phyloP scores from a whole-genome alignment of 2,113 vertebrate genomes.

The Calidris pugnax region DNA sequence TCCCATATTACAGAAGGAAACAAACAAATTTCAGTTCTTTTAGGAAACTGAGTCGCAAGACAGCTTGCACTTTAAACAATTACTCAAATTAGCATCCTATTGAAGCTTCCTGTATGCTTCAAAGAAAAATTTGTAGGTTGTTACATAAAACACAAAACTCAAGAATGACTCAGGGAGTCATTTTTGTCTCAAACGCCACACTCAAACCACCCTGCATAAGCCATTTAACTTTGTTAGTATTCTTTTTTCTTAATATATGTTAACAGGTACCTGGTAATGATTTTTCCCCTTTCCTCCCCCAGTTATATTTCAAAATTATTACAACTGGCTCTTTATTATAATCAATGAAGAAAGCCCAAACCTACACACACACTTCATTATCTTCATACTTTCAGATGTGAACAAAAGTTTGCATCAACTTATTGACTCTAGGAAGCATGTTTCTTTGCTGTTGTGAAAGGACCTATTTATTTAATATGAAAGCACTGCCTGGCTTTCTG shows the following conservation, averaged over 20 bases:
- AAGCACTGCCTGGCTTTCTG: constrained; percentile 20
- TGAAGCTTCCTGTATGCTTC: background rate
- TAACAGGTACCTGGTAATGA: background rate
- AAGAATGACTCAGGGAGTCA: background rate
- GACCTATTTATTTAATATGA: background rate
- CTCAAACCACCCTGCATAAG: background rate
- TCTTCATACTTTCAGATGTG: background rate
- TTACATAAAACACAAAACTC: background rate
- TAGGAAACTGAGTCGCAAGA: background rate
- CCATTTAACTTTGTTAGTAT: background rate
- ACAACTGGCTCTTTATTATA: background rate
- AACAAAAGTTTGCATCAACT: background rate
- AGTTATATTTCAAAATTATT: background rate
- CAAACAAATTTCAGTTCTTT: background rate
- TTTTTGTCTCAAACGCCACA: background rate
- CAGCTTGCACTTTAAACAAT: background rate
- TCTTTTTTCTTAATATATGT: background rate
- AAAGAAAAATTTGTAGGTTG: background rate
- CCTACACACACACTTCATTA: background rate
- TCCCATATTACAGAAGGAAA: background rate
- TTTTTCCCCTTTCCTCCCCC: background rate
- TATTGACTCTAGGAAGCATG: background rate
- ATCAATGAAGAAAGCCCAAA: background rate
- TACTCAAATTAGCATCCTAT: background rate
- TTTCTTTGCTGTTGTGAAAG: constrained; percentile 12